Percentiles rank a stretch among this genome's conserved stretches.
Evolutionary conservation across 92 coral and sea anemone species (phyloP).

Genomic region (Scolanthus callimorphus): DNA sequence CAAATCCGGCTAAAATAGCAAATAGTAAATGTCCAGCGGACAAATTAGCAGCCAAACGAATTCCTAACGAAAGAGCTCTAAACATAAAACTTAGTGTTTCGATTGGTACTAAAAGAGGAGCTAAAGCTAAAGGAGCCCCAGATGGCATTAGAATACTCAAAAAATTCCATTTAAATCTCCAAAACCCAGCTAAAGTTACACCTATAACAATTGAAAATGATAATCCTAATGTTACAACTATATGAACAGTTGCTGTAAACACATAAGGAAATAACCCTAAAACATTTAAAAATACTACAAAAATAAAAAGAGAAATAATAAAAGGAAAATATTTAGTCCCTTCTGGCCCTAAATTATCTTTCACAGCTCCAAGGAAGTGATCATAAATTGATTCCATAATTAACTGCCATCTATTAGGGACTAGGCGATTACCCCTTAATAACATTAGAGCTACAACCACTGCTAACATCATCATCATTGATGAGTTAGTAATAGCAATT

Average conservation of each 20-base stretch:
- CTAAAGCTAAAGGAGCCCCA: slow-evolving; percentile 81
- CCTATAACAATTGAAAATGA: slow-evolving; percentile 65
- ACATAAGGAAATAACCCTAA: slow-evolving; percentile 79
- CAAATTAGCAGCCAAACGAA: slow-evolving; percentile 86
- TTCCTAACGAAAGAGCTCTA: slow-evolving; percentile 80
- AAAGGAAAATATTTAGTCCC: slow-evolving; percentile 63
- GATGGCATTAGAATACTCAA: slow-evolving; percentile 76
- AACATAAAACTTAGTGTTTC: slow-evolving; percentile 77
- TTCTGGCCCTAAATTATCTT: slow-evolving; percentile 35
- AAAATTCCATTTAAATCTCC: slow-evolving; percentile 60
- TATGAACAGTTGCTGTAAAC: slow-evolving; percentile 68
- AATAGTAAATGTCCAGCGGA: slow-evolving; percentile 85
- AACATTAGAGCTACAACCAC: slow-evolving; percentile 66
- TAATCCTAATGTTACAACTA: slow-evolving; percentile 58
- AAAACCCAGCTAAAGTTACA: slow-evolving; percentile 55
- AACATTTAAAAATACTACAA: slow-evolving; percentile 66
- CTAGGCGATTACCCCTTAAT: slow-evolving; percentile 61
- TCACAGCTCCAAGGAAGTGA: slow-evolving; percentile 56
- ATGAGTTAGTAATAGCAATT: slow-evolving; percentile 67
- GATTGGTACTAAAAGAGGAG: slow-evolving; percentile 80
- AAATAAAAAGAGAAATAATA: slow-evolving; percentile 65
- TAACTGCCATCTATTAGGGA: slow-evolving; percentile 75
- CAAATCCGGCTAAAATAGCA: slow-evolving; percentile 86
- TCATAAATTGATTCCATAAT: slow-evolving; percentile 51
- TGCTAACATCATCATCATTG: slow-evolving; percentile 70